Evolutionary conservation across 2,113 vertebrate genomes (phyloP), one percentile per base, ranked within the genome.

Genomic region (Poeciliopsis retropinna): DNA sequence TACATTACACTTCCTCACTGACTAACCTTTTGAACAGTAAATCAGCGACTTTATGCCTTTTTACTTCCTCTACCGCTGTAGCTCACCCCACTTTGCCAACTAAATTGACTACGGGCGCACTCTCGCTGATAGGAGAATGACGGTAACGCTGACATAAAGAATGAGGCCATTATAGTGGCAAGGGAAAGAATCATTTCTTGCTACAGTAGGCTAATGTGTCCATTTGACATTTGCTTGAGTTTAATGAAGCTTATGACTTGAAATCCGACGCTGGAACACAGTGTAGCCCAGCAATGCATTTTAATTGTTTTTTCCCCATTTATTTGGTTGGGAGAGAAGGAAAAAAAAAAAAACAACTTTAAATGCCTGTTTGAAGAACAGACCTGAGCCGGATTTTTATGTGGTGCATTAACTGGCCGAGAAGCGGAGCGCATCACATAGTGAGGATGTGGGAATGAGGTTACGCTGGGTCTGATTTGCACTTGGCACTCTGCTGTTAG

Each of bases 151-250:
- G 54, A 71, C 34, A n/a, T 70, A 12, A 57, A 72, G 31, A 75
- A 78, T 73, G 39, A 57, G 19, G 22, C 47, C 13, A 67, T 41
- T 65, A 34, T 62, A 41, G 22, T 39, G 30, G 19, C 29, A 17
- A 31, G 41, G 44, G 17, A 67, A 28, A 75, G 69, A 85, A 47
- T 90, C 77, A 79, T 67, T 27, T 67, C 28, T 61, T 80, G 51
- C 51, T 15, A 69, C 72, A 67, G 70, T 30, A 70, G 54, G 47
- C 28, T 3, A 57, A 64, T 37, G 60, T 79, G 61, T 61, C 37
- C 73, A 13, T n/a, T 74, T 62, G 44, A 41, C 15, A 32, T 68
- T 72, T 68, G n/a, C 27, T 22, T n/a, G 29, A 9, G 19, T 85
- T 76, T 74, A 65, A 10, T 65, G 60, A 31, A n/a, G 67, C 69